A percentile compares a stretch with the other conserved stretches of the same genome.
Evolutionary conservation across 2,113 vertebrate species (phyloP).

Genomic region (Hypomesus transpacificus): DNA sequence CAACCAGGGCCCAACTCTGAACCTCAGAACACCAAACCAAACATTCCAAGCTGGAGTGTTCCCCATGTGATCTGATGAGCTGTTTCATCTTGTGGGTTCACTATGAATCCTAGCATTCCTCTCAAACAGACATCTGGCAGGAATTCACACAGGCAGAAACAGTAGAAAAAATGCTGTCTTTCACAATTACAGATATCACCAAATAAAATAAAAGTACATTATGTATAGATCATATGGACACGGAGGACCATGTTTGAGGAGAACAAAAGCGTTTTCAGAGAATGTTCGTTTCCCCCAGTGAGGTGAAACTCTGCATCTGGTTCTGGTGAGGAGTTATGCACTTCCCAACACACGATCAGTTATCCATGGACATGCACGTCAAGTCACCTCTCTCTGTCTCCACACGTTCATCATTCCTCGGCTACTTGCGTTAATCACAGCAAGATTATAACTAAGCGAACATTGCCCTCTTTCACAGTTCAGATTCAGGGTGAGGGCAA

Average conservation of each 20-base stretch:
- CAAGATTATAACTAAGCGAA: neutral
- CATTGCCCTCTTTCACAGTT: neutral
- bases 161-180: too few species aligned
- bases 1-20: too few species aligned
- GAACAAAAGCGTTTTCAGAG: neutral
- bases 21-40: neutral
- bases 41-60: conserved; percentile 1
- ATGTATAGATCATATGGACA: neutral
- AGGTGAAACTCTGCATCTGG: neutral
- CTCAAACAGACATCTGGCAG: neutral
- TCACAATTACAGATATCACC: too few species aligned
- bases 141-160: neutral
- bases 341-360: too few species aligned
- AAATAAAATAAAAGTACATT: neutral
- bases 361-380: too few species aligned
- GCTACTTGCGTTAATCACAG: neutral
- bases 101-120: neutral
- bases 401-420: conserved; percentile 12
- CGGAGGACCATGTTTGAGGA: neutral
- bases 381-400: too few species aligned
- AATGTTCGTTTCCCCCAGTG: neutral
- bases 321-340: neutral
- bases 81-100: neutral
- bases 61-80: neutral
- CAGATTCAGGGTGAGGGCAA: neutral